Evolutionary conservation across 1,140 invertebrate species (phyloP).

Genomic region (Drosophila jambulina): DNA sequence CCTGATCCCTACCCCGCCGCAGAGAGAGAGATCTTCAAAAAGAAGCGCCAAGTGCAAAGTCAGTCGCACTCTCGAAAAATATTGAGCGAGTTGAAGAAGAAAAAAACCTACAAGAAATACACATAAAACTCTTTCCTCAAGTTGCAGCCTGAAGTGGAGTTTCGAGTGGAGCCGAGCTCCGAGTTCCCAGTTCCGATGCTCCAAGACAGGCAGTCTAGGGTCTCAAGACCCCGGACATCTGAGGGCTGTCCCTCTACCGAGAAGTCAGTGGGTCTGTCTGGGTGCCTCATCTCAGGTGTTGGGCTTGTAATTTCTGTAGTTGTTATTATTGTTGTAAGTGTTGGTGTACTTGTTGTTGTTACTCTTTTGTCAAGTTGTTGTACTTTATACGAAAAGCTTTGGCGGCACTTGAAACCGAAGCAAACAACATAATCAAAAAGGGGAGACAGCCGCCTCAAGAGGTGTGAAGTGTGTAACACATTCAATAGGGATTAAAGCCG

Average conservation of each 20-base stretch:
- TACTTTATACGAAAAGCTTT: constrained; percentile 38
- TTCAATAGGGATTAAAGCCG: constrained; percentile 51
- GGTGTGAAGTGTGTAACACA: constrained; percentile 68
- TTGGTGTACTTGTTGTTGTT: constrained; percentile 37
- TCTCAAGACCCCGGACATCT: constrained; percentile 27
- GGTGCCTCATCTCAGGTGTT: constrained; percentile 2
- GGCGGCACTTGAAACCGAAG: constrained; percentile 62
- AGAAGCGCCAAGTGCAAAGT: constrained; percentile 82
- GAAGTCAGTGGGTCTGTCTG: constrained; percentile 12
- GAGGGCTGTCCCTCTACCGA: constrained; percentile 61
- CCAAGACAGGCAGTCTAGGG: constrained; percentile 78
- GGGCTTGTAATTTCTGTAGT: constrained; percentile 29
- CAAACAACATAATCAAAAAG: constrained; percentile 79
- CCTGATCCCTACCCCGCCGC: constrained; percentile 17
- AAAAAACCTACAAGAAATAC: constrained; percentile 31
- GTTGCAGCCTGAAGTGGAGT: constrained; percentile 57
- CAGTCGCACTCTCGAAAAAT: constrained; percentile 75
- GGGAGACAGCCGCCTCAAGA: constrained; percentile 49
- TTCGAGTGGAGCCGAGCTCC: constrained; percentile 32
- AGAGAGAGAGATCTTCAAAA: constrained; percentile 74
- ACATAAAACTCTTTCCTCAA: constrained; percentile 59
- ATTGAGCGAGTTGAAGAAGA: constrained; percentile 45
- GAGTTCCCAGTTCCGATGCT: constrained; percentile 29
- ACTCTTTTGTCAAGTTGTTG: constrained; percentile 69
- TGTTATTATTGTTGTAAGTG: constrained; percentile 45